Percentiles rank a stretch among this genome's conserved stretches.
These are phyloP conservation scores for Cosmia pyralina DNA, from an alignment of 2,888 invertebrate genomes.

Conservation along the genomic window DNA sequence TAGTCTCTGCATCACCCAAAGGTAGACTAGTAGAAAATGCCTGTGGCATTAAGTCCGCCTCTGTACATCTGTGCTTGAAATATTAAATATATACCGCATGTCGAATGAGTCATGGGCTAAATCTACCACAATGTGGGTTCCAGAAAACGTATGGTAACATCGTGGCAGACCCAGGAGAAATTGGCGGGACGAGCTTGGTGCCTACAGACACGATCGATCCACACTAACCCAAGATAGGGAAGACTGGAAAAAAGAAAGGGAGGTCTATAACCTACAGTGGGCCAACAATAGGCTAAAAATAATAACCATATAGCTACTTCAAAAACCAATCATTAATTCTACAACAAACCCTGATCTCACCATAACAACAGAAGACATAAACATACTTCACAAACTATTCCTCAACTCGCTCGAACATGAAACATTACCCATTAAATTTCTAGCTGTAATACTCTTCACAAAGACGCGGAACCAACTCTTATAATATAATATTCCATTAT, in stretches of 20 bases:
- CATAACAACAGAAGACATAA: not conserved
- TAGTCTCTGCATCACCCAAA: not conserved
- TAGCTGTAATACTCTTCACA: conserved; percentile 36
- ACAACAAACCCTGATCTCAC: not conserved
- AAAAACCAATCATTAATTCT: not conserved
- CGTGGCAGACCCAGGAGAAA: not conserved
- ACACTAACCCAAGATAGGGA: not conserved
- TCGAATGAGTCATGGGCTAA: not conserved
- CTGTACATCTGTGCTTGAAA: not conserved
- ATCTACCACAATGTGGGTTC: not conserved
- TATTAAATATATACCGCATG: no score
- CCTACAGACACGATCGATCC: not conserved
- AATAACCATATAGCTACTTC: not conserved
- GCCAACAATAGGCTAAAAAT: not conserved
- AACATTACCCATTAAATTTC: conserved; percentile 31
- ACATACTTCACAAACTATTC: conserved; percentile 14
- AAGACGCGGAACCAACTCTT: conserved; percentile 36
- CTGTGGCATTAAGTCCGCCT: not conserved
- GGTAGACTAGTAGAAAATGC: not conserved
- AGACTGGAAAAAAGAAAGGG: not conserved
- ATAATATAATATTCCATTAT: conserved; percentile 57
- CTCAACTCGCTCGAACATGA: conserved; percentile 23
- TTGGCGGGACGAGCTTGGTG: not conserved
- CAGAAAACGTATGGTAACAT: not conserved
- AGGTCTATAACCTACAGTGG: not conserved